A percentile compares a stretch with the other conserved stretches of the same genome.
Conservation (phyloP, 2,113 vertebrate genomes). For the Regulus satrapa region DNA sequence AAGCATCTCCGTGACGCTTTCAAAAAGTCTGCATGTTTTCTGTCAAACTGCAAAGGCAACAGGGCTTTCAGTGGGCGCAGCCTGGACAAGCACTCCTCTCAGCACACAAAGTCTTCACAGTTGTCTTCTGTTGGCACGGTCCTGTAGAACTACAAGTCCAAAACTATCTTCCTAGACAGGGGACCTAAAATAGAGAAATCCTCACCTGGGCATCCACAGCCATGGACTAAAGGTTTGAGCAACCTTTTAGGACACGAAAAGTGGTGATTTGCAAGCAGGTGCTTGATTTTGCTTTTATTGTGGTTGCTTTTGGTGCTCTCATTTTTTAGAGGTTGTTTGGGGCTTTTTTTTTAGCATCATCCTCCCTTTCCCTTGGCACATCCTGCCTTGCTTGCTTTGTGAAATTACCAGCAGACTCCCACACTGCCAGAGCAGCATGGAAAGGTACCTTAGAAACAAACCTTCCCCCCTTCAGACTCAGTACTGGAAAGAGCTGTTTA, state of each 20-base stretch:
- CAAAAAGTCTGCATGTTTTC: background rate
- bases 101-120: background rate
- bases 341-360: background rate
- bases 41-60: background rate
- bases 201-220: background rate
- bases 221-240: background rate
- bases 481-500: background rate
- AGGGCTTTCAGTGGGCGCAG: background rate
- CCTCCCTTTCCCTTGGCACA: background rate
- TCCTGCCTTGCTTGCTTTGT: background rate
- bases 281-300: background rate
- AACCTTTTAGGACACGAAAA: background rate
- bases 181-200: background rate
- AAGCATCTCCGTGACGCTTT: slow-evolving; percentile 35
- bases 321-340: background rate
- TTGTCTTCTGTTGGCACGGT: background rate
- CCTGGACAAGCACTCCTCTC: background rate
- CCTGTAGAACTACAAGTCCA: background rate
- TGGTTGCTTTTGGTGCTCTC: background rate
- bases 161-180: background rate
- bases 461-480: background rate
- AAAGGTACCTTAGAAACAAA: background rate
- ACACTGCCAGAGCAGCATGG: background rate
- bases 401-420: background rate
- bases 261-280: background rate